phyloP scores from a whole-genome alignment of 2,113 vertebrate genomes.

The Actinemys pallida region DNA sequence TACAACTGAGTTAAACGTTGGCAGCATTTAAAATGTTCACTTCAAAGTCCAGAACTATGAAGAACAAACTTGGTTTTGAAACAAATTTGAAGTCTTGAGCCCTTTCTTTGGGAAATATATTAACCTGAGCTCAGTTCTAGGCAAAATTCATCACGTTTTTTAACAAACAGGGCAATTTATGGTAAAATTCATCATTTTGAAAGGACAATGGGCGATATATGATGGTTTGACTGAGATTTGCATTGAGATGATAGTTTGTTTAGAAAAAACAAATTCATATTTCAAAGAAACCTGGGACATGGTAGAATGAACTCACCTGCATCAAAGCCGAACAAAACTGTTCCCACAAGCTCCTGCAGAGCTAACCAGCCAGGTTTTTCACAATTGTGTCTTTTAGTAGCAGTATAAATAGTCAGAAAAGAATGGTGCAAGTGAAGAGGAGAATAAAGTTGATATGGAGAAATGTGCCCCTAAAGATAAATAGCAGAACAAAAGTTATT shows the following conservation, averaged over 20 bases:
- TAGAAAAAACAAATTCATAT: neutral
- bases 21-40: neutral
- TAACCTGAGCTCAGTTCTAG: neutral
- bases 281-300: neutral
- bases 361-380: neutral
- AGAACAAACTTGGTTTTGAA: neutral
- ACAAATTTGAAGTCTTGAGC: neutral
- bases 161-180: neutral
- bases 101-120: neutral
- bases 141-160: neutral
- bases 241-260: neutral
- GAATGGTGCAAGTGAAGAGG: constrained; percentile 32
- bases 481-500: constrained; percentile 44
- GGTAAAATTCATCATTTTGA: neutral
- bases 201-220: neutral
- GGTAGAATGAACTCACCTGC: neutral
- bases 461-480: constrained; percentile 61
- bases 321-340: neutral
- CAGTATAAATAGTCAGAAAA: constrained; percentile 39
- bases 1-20: neutral
- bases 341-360: neutral
- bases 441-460: constrained; percentile 34
- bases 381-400: neutral
- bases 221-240: neutral
- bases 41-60: neutral